These are phyloP conservation scores for Phengaris alcon DNA, from an alignment of 2,888 invertebrate species.

Conservation along the genomic window DNA sequence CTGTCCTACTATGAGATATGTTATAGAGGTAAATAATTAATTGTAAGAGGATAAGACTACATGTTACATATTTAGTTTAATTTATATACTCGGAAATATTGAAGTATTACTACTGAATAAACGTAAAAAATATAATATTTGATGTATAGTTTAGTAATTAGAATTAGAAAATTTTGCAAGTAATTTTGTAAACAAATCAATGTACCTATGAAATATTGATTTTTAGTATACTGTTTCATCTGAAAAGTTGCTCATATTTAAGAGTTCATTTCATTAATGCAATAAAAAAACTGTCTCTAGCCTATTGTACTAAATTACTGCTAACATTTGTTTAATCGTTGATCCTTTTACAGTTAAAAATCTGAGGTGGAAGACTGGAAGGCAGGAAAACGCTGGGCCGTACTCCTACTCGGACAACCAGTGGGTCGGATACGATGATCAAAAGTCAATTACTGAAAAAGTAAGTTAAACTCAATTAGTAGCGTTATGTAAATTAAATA, in stretches of 20 bases:
- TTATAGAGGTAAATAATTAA: conserved; percentile 68
- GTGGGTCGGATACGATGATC: conserved; percentile 94
- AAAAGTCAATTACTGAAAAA: conserved; percentile 86
- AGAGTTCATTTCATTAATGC: too few relatives aligned
- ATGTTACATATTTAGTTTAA: background rate
- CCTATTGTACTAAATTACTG: background rate
- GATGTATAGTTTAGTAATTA: too few relatives aligned
- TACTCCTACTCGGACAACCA: conserved; percentile 89
- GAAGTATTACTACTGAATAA: too few relatives aligned
- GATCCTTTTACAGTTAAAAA: conserved; percentile 73
- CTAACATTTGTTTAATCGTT: background rate
- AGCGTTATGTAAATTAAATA: too few relatives aligned
- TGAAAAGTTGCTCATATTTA: too few relatives aligned
- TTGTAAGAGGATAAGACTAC: background rate
- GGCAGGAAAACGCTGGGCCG: conserved; percentile 83
- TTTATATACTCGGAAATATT: too few relatives aligned
- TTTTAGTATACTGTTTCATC: too few relatives aligned
- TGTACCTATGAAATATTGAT: too few relatives aligned
- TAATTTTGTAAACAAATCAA: too few relatives aligned
- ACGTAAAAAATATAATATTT: too few relatives aligned
- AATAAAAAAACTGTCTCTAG: too few relatives aligned
- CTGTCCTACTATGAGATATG: conserved; percentile 92
- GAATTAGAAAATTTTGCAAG: too few relatives aligned
- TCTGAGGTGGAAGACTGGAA: conserved; percentile 83
- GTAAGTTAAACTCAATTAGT: conserved; percentile 54